These are phyloP conservation scores for Hystrix cristata DNA, from an alignment of 2,113 vertebrate genomes.

Conservation along the genomic window DNA sequence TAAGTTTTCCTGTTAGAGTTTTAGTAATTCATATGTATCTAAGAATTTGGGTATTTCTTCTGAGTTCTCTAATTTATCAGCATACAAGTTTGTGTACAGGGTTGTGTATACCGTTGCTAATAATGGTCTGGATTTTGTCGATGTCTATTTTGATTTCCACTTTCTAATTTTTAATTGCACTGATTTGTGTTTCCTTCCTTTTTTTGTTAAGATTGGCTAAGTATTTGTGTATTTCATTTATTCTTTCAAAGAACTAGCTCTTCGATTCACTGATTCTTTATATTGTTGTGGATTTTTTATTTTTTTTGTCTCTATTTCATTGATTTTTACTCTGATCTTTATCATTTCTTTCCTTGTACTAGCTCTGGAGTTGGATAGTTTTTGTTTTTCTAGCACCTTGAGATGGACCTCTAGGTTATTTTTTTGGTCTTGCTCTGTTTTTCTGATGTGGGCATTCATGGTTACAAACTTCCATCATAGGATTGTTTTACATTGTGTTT, in stretches of 20 bases:
- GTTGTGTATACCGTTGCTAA: not conserved
- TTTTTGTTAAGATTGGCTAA: not conserved
- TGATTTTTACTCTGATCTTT: not conserved
- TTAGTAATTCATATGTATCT: not conserved
- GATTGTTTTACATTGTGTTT: not conserved
- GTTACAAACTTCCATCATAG: not conserved
- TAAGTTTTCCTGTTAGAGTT: not conserved
- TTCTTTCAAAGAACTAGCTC: not conserved
- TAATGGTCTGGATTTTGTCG: not conserved
- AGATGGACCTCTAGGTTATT: not conserved
- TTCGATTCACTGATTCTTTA: not conserved
- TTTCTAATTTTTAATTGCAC: not conserved
- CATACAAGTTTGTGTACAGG: not conserved
- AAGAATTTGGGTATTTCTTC: not conserved
- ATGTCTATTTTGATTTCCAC: not conserved
- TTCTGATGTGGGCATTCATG: not conserved
- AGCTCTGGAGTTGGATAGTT: not conserved
- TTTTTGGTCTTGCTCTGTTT: not conserved
- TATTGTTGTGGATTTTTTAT: too few relatives aligned
- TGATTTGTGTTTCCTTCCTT: not conserved
- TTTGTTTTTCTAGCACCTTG: not conserved
- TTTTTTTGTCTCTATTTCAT: too few relatives aligned
- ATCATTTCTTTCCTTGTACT: not conserved
- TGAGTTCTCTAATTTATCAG: not conserved
- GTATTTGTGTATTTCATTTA: not conserved